Evolutionary conservation across 2,797 vertebrate genomes (phyloP), one percentile per base, ranked within the genome.

Genomic region (Phalanger gymnotis): DNA sequence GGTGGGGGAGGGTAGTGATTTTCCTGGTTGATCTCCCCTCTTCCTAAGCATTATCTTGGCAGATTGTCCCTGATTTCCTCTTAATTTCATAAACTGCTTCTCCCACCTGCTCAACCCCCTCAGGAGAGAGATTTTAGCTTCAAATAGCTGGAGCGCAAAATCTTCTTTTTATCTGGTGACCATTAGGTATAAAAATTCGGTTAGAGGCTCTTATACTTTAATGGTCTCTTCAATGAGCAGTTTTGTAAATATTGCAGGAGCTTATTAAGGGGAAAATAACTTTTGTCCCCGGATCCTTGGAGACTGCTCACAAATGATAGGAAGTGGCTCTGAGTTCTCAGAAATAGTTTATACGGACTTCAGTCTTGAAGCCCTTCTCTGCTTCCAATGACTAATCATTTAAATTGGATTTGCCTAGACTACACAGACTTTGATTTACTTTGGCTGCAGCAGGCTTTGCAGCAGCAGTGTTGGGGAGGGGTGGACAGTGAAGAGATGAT

Each of bases 341-440:
- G 54, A 95, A 22, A 91, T 94, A 66, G 47, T 55, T 95, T 90
- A 53, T 12, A 12, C 2, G 47, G n/a, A 47, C 94, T 94, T 94
- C 27, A 10, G 31, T 40, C 51, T 55, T n/a, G 40, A 96, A 95
- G 93, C 81, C 28, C 53, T 91, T 91, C 92, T 93, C 47, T 95
- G 25, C 34, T 96, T 90, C 53, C 89, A 96, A 89, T 54, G 96
- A 92, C 87, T 97, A 96, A 97, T 97, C 95, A 95, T 95, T 94
- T 92, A 52, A 95, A 97, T 56, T 12, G 52, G 90, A 87, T 95
- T 96, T 93, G 40, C 87, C 53, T 91, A 34, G 47, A 94, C 90
- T 11, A 13, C 55, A 54, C 89, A 31, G 61, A 13, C 94, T 94
- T 95, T 13, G 54, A n/a, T n/a, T 40, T 81, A 81, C 19, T 53